Percentiles rank a stretch among this genome's conserved stretches.
Evolutionary conservation across 1,140 invertebrate species (phyloP).

Genomic region (Cataglyphis hispanica): DNA sequence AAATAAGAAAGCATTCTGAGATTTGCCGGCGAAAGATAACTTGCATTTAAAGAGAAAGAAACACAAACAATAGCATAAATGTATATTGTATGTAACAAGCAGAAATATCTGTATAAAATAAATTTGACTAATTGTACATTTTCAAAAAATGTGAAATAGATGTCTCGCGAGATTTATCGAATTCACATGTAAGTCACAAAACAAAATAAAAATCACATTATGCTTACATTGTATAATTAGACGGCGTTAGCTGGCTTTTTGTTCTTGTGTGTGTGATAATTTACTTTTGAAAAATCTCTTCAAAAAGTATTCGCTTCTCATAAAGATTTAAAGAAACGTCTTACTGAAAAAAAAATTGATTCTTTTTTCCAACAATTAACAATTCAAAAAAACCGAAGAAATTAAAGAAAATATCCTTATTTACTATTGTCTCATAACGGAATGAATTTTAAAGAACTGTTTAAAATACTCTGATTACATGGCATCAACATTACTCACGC

Average conservation of each 20-base stretch:
- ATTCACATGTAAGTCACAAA: too few relatives aligned
- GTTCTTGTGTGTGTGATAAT: slow-evolving; percentile 23
- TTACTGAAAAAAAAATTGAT: slow-evolving; percentile 4
- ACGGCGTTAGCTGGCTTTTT: not conserved
- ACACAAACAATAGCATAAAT: not conserved
- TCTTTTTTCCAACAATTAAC: slow-evolving; percentile 6
- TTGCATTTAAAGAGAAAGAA: not conserved
- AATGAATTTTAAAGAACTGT: slow-evolving; percentile 34
- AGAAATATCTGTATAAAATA: not conserved
- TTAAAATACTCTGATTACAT: not conserved
- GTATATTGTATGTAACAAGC: not conserved
- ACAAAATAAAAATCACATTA: not conserved
- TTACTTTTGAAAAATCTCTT: slow-evolving; percentile 3
- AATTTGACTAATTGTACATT: not conserved
- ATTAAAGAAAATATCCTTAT: slow-evolving; percentile 36
- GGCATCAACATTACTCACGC: too few relatives aligned
- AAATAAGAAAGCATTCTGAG: not conserved
- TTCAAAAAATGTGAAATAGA: slow-evolving; percentile 9
- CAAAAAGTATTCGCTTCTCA: not conserved
- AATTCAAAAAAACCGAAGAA: not conserved
- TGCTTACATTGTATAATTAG: slow-evolving; percentile 26
- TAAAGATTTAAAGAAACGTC: not conserved
- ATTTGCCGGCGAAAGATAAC: not conserved
- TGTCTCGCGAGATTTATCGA: not conserved
- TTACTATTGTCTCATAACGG: slow-evolving; percentile 8